These are phyloP conservation scores for Phortica magna DNA, from an alignment of 2,888 invertebrate genomes.

Conservation along the genomic window DNA sequence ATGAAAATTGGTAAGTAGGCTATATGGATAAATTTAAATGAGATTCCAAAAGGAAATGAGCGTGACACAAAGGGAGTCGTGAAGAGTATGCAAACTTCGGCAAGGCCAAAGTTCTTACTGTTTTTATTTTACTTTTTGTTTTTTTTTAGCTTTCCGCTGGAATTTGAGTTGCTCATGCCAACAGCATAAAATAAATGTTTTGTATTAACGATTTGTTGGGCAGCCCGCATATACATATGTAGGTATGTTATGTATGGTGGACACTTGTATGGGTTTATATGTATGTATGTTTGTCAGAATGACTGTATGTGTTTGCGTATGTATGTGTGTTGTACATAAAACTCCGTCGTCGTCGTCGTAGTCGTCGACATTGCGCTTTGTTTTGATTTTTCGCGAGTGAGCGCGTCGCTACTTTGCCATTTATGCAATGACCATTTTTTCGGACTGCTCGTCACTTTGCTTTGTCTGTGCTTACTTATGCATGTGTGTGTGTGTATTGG, in stretches of 20 bases:
- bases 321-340: constrained; percentile 37
- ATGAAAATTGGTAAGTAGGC: too few relatives aligned
- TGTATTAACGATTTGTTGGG: constrained; percentile 24
- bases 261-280: constrained; percentile 23
- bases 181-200: background rate
- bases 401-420: too few relatives aligned
- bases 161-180: background rate
- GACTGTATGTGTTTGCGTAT: constrained; percentile 45
- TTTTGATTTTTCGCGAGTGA: constrained; percentile 54
- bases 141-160: background rate
- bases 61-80: too few relatives aligned
- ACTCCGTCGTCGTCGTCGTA: constrained; percentile 43
- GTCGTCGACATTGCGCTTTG: constrained; percentile 64
- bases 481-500: constrained; percentile 51
- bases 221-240: constrained; percentile 12
- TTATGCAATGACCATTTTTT: too few relatives aligned
- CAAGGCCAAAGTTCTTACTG: too few relatives aligned
- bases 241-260: constrained; percentile 37
- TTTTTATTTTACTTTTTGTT: constrained; percentile 2
- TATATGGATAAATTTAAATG: too few relatives aligned
- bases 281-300: constrained; percentile 48
- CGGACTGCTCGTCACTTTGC: background rate
- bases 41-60: too few relatives aligned
- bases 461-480: constrained; percentile 40
- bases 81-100: too few relatives aligned